Conservation (phyloP, 1,140 invertebrate species). For the Venustaconcha ellipsiformis region DNA sequence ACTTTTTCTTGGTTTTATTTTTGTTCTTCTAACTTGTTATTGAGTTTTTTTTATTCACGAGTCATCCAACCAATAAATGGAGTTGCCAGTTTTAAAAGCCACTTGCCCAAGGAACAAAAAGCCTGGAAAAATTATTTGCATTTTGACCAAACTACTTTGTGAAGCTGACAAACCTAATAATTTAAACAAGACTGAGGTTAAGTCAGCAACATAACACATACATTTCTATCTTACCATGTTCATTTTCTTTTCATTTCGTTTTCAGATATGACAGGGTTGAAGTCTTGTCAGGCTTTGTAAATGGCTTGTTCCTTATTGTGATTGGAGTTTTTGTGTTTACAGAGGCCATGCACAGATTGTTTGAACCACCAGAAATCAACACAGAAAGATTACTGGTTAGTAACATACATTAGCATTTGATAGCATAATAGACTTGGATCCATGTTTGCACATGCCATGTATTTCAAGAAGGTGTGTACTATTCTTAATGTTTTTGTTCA, state of each 20-base stretch:
- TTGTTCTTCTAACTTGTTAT: no score
- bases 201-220: background rate
- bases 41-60: no score
- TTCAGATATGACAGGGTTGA: slow-evolving; percentile 90
- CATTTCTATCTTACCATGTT: no score
- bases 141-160: no score
- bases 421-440: background rate
- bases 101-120: no score
- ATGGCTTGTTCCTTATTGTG: slow-evolving; percentile 94
- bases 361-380: slow-evolving; percentile 74
- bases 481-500: no score
- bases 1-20: no score
- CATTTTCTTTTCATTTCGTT: slow-evolving; percentile 14
- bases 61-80: no score
- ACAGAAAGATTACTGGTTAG: slow-evolving; percentile 73
- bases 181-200: background rate
- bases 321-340: slow-evolving; percentile 97
- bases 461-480: no score
- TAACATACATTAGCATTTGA: background rate
- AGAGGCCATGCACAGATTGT: slow-evolving; percentile 85
- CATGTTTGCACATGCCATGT: no score
- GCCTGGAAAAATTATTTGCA: no score
- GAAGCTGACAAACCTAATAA: background rate
- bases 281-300: slow-evolving; percentile 96
- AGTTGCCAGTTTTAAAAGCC: no score